Evolutionary conservation across 2,797 vertebrate species (phyloP), one percentile per base, ranked within the genome.

Genomic region (Salarias fasciatus): DNA sequence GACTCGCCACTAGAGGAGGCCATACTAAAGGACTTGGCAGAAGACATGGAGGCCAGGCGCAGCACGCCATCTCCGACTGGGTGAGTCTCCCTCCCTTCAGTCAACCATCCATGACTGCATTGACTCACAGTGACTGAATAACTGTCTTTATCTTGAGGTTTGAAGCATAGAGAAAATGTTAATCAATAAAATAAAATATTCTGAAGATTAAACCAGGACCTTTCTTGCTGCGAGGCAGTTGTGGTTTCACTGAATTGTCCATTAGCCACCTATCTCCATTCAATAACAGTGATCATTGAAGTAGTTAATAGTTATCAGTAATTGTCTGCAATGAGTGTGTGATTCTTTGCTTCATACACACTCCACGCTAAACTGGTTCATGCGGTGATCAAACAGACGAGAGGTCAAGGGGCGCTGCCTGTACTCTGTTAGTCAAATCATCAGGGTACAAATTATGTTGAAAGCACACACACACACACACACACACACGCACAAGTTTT

Each of bases 1-100:
- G 51, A 77, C 12, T 79, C 64, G 8, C 72, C 89, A 87, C 86
- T 87, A 88, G 89, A 89, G 86, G 86, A 70, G 7, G 78, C 79
- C 63, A 76, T 82, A 61, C 35, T 89, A 63, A 35, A 87, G 46
- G 69, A 62, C 5, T 57, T 86, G 5, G 6, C 37, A 1, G 3
- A 29, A 8, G 69, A 80, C 18, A 18, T 65, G 45, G 78, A 52
- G 9, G 40, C 53, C 13, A 65, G 76, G 1, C 4, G 11, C 29
- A 42, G 8, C 8, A 11, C 13, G 0, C 4, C 50, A 7, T 3
- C 6, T 35, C 5, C 45, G 30, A 9, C 10, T 6, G 3, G 52
- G 82, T 86, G 56, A 85, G 81, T 53, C 38, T 18, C 8, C 36
- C 30, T 29, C 0, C 36, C 11, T 8, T 1, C 35, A 13, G 48